Conservation (phyloP, 37 sponge, comb jelly and placozoan genomes). For the Spongilla lacustris region DNA sequence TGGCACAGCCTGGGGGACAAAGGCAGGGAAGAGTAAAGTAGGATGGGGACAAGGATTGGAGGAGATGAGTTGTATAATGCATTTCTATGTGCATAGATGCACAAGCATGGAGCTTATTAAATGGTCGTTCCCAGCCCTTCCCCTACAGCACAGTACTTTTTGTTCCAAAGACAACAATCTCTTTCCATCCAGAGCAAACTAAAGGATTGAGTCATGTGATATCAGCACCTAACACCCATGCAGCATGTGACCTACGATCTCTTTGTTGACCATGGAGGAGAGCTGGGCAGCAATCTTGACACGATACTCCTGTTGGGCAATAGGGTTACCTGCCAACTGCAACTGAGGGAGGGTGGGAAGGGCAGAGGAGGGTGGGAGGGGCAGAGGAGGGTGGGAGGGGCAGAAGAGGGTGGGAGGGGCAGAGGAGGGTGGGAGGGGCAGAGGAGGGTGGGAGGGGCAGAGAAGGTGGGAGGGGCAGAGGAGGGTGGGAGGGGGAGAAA, state of each 20-base stretch:
- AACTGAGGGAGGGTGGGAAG: slow-evolving; percentile 12
- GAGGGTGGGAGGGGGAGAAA: too few relatives aligned
- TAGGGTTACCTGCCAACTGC: slow-evolving; percentile 56
- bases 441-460: not conserved
- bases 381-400: not conserved
- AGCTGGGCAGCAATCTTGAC: slow-evolving; percentile 28
- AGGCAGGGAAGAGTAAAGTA: not conserved
- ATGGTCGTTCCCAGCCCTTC: not conserved
- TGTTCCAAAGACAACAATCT: slow-evolving; percentile 42
- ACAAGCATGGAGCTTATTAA: too few relatives aligned
- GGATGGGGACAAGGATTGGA: not conserved
- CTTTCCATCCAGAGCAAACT: slow-evolving; percentile 71
- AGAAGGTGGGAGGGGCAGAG: too few relatives aligned
- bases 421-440: not conserved
- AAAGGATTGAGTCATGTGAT: not conserved
- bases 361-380: not conserved
- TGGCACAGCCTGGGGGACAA: too few relatives aligned
- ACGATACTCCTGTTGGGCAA: slow-evolving; percentile 58
- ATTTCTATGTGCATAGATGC: too few relatives aligned
- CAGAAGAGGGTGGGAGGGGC: not conserved
- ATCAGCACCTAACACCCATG: not conserved
- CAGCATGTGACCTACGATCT: slow-evolving; percentile 17
- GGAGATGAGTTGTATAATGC: not conserved
- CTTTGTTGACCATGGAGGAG: slow-evolving; percentile 44
- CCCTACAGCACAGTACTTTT: slow-evolving; percentile 43